Evolutionary conservation across 2,797 vertebrate genomes (phyloP), one percentile per base, ranked within the genome.

Genomic region (Acipenser oxyrinchus): DNA sequence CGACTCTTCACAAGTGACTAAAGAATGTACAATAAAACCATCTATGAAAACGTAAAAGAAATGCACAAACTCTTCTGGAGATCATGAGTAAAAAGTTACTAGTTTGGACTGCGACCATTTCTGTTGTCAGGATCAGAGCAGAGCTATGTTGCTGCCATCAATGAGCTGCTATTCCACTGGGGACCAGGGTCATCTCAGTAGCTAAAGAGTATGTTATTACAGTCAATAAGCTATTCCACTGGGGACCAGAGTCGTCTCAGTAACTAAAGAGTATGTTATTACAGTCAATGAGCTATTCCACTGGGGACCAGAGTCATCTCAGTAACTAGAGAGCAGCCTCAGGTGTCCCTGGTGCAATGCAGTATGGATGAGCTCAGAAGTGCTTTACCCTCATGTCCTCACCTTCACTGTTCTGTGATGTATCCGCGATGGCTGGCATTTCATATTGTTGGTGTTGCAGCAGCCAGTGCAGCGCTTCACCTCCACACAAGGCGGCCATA

Each of bases 401-500:
- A 97, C 95, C 96, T 95, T 98, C 76, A 98, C 94, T 0, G 78
- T 92, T 73, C 95, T 90, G 83, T 95, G 90, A 67, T 92, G 93
- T 74, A 92, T 88, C 71, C 90, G 88, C 0, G 91, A 86, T 0
- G 93, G 92, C 72, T 93, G 92, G 77, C 96, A 98, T 72, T 86
- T 90, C 84, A 95, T 89, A 0, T 92, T 95, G 85, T 92, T 92
- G 64, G 94, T 96, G 84, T 96, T 99, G 82, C 96, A 99, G 79
- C 96, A 98, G 78, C 96, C 96, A 0, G 94, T 95, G 80, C 96
- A 99, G 59, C 95, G 93, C 49, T 85, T 92, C 83, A 99, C 93
- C 86, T 99, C 96, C 68, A 99, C 95, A 0, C 96, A 98, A 1
- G 94, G 91, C 0, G 96, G 95, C 95, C 96, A 98, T 79, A 99